These are phyloP conservation scores for Chromobotia macracanthus DNA, from an alignment of 2,797 vertebrate genomes.

Conservation along the genomic window DNA sequence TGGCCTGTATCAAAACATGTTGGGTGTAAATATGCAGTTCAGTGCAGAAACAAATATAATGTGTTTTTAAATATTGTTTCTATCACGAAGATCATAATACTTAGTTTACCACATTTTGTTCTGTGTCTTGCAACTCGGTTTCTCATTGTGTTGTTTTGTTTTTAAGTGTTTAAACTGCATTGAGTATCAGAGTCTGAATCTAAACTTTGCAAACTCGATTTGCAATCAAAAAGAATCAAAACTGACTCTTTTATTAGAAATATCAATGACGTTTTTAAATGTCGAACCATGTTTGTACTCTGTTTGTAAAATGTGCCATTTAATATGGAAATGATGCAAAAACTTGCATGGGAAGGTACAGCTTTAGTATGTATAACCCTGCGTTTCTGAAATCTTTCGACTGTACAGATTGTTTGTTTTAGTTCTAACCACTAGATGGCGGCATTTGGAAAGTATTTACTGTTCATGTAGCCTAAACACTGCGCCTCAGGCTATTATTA, in stretches of 20 bases:
- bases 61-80: too few species aligned
- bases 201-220: too few species aligned
- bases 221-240: too few species aligned
- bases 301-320: background rate
- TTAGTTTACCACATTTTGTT: background rate
- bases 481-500: background rate
- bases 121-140: too few species aligned
- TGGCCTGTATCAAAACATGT: background rate
- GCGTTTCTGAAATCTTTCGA: background rate
- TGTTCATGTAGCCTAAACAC: background rate
- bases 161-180: too few species aligned
- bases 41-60: background rate
- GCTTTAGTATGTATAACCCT: background rate
- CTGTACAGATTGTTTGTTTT: background rate
- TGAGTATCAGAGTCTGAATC: too few species aligned
- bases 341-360: background rate
- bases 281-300: conserved; percentile 30
- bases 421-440: conserved; percentile 29
- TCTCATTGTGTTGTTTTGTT: too few species aligned
- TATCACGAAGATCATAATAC: background rate
- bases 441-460: background rate
- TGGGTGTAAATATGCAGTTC: background rate
- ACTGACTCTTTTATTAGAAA: too few species aligned
- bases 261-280: background rate
- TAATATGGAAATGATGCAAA: background rate